These are phyloP conservation scores for Prionace glauca DNA, from an alignment of 2,797 vertebrate genomes.

Conservation along the genomic window DNA sequence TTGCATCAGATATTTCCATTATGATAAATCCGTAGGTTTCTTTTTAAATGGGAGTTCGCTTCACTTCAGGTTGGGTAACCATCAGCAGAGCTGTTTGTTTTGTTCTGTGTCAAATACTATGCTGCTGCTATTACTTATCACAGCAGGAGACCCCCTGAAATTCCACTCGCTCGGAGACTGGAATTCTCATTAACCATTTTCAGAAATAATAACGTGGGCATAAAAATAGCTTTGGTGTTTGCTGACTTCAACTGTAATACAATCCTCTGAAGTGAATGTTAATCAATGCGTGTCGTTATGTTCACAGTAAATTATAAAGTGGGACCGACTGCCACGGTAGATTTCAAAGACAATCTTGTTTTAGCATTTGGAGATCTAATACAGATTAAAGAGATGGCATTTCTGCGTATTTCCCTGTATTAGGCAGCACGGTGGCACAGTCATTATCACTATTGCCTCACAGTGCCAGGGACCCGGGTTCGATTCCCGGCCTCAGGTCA, in stretches of 20 bases:
- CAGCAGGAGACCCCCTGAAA: background rate
- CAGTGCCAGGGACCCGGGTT: too few relatives aligned
- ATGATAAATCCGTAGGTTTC: background rate
- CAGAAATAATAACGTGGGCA: background rate
- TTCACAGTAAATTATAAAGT: background rate
- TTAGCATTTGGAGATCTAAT: background rate
- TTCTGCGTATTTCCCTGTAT: background rate
- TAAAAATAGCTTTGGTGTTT: too few relatives aligned
- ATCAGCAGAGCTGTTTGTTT: background rate
- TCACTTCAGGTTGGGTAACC: background rate
- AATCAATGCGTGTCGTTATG: background rate
- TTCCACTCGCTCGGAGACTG: background rate
- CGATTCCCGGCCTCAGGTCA: too few relatives aligned
- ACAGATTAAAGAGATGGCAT: too few relatives aligned
- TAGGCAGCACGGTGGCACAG: too few relatives aligned
- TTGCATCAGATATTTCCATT: background rate
- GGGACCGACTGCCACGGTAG: background rate
- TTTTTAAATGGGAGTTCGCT: background rate
- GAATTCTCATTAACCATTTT: background rate
- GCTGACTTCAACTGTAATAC: background rate
- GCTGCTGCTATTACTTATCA: background rate
- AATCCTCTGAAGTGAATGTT: background rate
- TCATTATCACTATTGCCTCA: too few relatives aligned
- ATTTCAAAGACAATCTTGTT: background rate
- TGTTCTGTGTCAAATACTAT: background rate